A percentile compares a stretch with the other conserved stretches of the same genome.
phyloP scores from a whole-genome alignment of 2,797 vertebrate species.

The Catharus ustulatus region DNA sequence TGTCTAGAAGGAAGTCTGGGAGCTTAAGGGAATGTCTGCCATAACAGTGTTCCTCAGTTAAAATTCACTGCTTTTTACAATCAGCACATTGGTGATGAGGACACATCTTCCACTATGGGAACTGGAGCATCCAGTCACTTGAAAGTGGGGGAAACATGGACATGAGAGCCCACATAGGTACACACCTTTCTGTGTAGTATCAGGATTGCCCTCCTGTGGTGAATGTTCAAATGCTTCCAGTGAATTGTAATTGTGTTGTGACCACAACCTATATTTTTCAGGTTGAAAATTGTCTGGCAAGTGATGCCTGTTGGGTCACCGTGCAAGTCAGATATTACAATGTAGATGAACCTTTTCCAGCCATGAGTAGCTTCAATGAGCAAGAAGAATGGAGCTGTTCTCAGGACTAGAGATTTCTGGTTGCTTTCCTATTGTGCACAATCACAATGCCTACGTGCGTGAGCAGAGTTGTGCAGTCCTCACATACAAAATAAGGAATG shows the following conservation, averaged over 20 bases:
- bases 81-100: background rate
- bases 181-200: background rate
- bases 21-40: background rate
- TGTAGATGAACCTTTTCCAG: background rate
- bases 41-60: background rate
- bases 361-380: background rate
- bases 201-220: background rate
- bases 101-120: background rate
- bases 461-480: background rate
- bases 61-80: background rate
- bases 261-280: background rate
- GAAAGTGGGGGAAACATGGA: background rate
- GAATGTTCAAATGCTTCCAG: background rate
- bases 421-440: background rate
- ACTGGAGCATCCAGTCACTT: background rate
- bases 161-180: background rate
- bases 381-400: accelerated
- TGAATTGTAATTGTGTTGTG: background rate
- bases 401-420: background rate
- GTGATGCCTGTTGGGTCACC: background rate
- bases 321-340: background rate
- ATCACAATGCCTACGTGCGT: accelerated
- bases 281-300: background rate
- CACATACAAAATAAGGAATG: background rate
- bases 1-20: background rate